phyloP scores from a whole-genome alignment of 2,797 vertebrate species.

The Crenuchus spilurus region DNA sequence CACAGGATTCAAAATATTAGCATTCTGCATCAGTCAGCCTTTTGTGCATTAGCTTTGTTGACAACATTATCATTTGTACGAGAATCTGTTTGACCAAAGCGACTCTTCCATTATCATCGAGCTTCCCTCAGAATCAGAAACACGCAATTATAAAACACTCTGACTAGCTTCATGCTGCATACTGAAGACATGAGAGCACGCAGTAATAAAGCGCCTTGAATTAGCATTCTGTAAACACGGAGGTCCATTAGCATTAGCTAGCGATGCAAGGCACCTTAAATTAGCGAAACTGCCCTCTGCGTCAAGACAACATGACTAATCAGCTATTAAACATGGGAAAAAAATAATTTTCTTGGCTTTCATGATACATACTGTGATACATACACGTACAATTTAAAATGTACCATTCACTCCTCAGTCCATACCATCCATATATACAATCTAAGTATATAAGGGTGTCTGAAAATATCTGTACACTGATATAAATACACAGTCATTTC shows the following conservation, averaged over 20 bases:
- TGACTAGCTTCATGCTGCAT: background rate
- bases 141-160: slow-evolving; percentile 19
- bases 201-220: slow-evolving; percentile 7
- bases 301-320: background rate
- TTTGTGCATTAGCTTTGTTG: background rate
- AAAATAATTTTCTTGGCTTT: too few species aligned
- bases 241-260: background rate
- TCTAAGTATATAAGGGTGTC: too few species aligned
- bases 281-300: background rate
- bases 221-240: slow-evolving; percentile 15
- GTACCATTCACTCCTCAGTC: too few species aligned
- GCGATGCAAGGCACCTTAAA: background rate
- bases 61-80: slow-evolving; percentile 5
- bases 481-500: too few species aligned
- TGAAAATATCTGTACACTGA: too few species aligned
- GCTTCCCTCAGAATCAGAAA: background rate
- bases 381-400: too few species aligned
- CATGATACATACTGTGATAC: too few species aligned
- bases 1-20: background rate
- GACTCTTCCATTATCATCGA: slow-evolving; percentile 25
- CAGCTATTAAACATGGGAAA: too few species aligned
- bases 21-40: background rate
- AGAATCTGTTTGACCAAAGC: background rate
- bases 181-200: too few species aligned
- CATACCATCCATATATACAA: too few species aligned